Conservation (phyloP, 2,797 vertebrate species). For the Esox lucius region DNA sequence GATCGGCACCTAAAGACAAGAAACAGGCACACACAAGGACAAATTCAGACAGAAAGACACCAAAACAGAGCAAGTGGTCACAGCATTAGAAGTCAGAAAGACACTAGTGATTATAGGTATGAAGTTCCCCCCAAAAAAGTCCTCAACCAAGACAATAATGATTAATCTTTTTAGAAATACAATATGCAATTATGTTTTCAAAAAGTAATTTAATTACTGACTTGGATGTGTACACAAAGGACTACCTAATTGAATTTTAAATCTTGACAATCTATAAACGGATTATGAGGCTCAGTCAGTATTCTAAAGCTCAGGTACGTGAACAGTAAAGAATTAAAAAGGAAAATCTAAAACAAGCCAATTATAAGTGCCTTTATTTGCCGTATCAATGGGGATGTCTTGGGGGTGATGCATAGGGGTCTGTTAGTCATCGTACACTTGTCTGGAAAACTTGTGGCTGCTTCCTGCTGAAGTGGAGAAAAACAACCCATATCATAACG, state of each 20-base stretch:
- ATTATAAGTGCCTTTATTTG: slow-evolving; percentile 47
- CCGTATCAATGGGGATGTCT: slow-evolving; percentile 19
- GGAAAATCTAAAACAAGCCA: not conserved
- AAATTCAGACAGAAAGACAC: not conserved
- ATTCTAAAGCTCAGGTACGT: slow-evolving; percentile 7
- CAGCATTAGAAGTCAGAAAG: not conserved
- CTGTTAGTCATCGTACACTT: slow-evolving; percentile 42
- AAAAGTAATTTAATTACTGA: not conserved
- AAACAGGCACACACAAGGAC: slow-evolving; percentile 21
- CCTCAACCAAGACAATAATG: not conserved
- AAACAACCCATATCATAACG: slow-evolving; percentile 9
- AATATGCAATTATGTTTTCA: too few relatives aligned
- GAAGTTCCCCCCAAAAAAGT: not conserved
- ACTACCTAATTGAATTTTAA: not conserved
- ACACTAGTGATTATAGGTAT: not conserved
- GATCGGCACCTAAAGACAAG: slow-evolving; percentile 40
- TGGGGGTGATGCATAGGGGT: slow-evolving; percentile 54
- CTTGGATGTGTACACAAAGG: not conserved
- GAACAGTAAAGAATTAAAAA: not conserved
- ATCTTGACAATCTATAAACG: slow-evolving; percentile 24
- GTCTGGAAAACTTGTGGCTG: slow-evolving; percentile 25
- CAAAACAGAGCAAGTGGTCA: not conserved
- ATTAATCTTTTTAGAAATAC: too few relatives aligned
- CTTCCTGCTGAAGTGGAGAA: slow-evolving; percentile 41
- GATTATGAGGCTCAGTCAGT: not conserved